phyloP scores from a whole-genome alignment of 1,140 invertebrate species.

The Drosophila setifemur region DNA sequence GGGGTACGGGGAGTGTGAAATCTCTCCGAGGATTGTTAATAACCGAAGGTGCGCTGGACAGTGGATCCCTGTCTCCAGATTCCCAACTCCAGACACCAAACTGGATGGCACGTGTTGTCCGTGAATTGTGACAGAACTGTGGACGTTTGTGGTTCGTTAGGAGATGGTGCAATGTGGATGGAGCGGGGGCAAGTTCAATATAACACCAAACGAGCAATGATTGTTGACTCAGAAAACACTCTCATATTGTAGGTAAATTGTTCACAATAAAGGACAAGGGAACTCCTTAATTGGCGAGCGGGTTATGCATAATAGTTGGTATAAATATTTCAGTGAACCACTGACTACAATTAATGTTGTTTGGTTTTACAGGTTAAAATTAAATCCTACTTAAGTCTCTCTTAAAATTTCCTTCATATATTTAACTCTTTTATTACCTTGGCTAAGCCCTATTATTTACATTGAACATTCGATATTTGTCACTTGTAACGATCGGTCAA shows the following conservation, averaged over 20 bases:
- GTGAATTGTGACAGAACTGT: slow-evolving; percentile 50
- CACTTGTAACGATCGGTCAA: too few species aligned
- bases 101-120: slow-evolving; percentile 52
- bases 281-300: background rate
- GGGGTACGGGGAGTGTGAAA: slow-evolving; percentile 14
- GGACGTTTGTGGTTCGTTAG: slow-evolving; percentile 69
- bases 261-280: background rate
- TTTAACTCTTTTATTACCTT: too few species aligned
- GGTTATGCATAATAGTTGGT: too few species aligned
- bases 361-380: too few species aligned
- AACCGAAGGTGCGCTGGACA: slow-evolving; percentile 58
- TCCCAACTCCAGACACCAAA: background rate
- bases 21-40: slow-evolving; percentile 68
- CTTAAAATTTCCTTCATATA: too few species aligned
- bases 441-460: too few species aligned
- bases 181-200: slow-evolving; percentile 63
- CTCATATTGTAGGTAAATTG: slow-evolving; percentile 15
- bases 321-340: too few species aligned
- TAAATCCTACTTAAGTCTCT: too few species aligned
- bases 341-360: too few species aligned
- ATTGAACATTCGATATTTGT: too few species aligned
- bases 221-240: slow-evolving; percentile 60
- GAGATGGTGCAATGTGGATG: background rate
- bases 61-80: slow-evolving; percentile 4
- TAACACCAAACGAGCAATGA: slow-evolving; percentile 39